A percentile compares a stretch with the other conserved stretches of the same genome.
These are phyloP conservation scores for Cremastobaeus sp. DNA, from an alignment of 2,888 invertebrate genomes.

Conservation along the genomic window DNA sequence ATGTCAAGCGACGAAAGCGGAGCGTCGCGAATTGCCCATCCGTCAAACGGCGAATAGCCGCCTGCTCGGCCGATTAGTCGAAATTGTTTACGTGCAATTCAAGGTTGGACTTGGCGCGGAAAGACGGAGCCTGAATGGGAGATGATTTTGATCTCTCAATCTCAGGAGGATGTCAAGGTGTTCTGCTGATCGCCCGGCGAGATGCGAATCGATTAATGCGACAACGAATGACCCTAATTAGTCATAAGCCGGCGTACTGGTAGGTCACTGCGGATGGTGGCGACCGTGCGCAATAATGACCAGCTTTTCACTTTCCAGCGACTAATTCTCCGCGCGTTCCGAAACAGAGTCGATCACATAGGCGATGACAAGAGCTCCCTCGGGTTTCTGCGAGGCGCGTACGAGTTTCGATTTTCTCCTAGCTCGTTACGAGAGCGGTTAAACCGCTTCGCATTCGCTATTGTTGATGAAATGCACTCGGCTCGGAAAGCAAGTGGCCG, in stretches of 20 bases:
- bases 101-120: too few relatives aligned
- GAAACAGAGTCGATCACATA: conserved; percentile 17
- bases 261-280: neutral
- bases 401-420: conserved; percentile 66
- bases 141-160: too few relatives aligned
- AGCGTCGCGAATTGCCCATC: too few relatives aligned
- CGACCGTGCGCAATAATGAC: neutral
- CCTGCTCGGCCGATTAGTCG: too few relatives aligned
- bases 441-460: conserved; percentile 23
- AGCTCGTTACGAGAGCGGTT: conserved; percentile 46
- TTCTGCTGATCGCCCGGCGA: neutral
- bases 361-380: conserved; percentile 24
- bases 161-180: too few relatives aligned
- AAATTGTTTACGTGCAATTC: too few relatives aligned
- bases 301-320: conserved; percentile 16
- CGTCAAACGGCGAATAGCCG: too few relatives aligned
- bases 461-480: conserved; percentile 10
- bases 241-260: neutral
- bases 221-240: neutral
- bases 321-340: neutral
- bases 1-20: too few relatives aligned
- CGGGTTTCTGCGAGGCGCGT: conserved; percentile 47
- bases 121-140: too few relatives aligned
- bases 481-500: neutral
- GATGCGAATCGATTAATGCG: neutral